phyloP scores from a whole-genome alignment of 1,140 invertebrate genomes.

The Plutomurus gul region DNA sequence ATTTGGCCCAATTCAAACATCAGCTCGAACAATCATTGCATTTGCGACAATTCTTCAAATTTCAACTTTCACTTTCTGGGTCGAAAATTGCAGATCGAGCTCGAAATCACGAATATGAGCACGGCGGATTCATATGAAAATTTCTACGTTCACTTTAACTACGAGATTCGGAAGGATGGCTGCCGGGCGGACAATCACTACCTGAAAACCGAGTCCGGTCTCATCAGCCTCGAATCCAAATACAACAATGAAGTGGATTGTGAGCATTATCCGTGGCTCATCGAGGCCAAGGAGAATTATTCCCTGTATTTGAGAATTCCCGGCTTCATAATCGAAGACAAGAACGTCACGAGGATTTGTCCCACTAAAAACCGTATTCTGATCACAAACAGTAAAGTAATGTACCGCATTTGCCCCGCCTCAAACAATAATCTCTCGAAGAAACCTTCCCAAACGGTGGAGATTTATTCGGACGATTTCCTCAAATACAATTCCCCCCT shows the following conservation, averaged over 20 bases:
- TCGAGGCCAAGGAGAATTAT: conserved; percentile 47
- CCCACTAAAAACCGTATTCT: conserved; percentile 53
- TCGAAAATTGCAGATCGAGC: conserved; percentile 43
- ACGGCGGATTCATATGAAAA: conserved; percentile 48
- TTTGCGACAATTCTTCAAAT: conserved; percentile 44
- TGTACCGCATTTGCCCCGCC: conserved; percentile 53
- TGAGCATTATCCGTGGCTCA: conserved; percentile 52
- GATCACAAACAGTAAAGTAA: conserved; percentile 48
- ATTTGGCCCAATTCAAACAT: conserved; percentile 49
- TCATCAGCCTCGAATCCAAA: conserved; percentile 49
- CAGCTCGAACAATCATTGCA: conserved; percentile 43
- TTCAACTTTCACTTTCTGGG: conserved; percentile 46
- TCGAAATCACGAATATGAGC: conserved; percentile 48
- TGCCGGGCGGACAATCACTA: conserved; percentile 52
- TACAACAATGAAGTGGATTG: conserved; percentile 46
- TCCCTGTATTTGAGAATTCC: conserved; percentile 50
- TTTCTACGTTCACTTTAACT: conserved; percentile 50
- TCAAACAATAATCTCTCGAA: conserved; percentile 46
- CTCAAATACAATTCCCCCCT: conserved; percentile 48
- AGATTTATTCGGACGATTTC: conserved; percentile 53
- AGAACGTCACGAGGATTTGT: conserved; percentile 41
- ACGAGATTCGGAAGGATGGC: conserved; percentile 34
- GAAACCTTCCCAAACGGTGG: conserved; percentile 45
- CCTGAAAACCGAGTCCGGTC: conserved; percentile 48
- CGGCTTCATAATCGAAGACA: conserved; percentile 48